Evolutionary conservation across 2,797 vertebrate genomes (phyloP).

Genomic region (Parotocinclus haroldoi): DNA sequence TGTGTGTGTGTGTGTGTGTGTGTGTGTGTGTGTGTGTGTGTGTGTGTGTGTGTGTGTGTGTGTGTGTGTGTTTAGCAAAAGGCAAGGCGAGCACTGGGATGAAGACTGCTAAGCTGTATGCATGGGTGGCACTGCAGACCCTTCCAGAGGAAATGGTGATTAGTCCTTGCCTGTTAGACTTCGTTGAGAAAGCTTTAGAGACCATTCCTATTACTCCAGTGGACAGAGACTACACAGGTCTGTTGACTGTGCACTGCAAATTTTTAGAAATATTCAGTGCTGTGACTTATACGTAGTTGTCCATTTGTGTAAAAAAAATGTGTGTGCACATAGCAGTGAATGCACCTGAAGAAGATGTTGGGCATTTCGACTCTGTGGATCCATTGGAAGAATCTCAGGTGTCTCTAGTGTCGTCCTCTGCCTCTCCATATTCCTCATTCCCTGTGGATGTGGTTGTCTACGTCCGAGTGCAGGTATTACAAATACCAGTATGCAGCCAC

Average conservation of each 20-base stretch:
- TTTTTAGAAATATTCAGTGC: not conserved
- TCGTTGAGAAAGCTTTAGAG: conserved; percentile 95
- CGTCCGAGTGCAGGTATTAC: conserved; percentile 91
- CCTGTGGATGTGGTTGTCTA: conserved; percentile 98
- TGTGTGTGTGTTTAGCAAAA: conserved; percentile 79
- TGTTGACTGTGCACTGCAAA: not conserved
- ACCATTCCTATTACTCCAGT: conserved; percentile 97
- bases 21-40: too few species aligned
- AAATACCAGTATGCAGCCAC: not conserved
- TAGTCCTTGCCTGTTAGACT: conserved; percentile 93
- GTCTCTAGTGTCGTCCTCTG: conserved; percentile 91
- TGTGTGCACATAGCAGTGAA: conserved; percentile 70
- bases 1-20: too few species aligned
- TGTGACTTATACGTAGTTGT: not conserved
- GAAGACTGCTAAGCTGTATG: conserved; percentile 94
- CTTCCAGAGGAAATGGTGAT: conserved; percentile 99
- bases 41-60: too few species aligned
- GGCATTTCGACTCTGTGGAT: conserved; percentile 93
- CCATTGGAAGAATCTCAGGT: conserved; percentile 91
- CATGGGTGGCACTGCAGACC: conserved; percentile 97
- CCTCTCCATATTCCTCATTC: conserved; percentile 93
- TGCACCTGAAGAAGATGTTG: conserved; percentile 93
- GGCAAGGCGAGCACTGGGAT: conserved; percentile 87
- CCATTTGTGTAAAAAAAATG: not conserved
- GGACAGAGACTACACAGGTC: conserved; percentile 87